These are phyloP conservation scores for Archilochus colubris DNA, from an alignment of 2,113 vertebrate genomes.

Conservation along the genomic window DNA sequence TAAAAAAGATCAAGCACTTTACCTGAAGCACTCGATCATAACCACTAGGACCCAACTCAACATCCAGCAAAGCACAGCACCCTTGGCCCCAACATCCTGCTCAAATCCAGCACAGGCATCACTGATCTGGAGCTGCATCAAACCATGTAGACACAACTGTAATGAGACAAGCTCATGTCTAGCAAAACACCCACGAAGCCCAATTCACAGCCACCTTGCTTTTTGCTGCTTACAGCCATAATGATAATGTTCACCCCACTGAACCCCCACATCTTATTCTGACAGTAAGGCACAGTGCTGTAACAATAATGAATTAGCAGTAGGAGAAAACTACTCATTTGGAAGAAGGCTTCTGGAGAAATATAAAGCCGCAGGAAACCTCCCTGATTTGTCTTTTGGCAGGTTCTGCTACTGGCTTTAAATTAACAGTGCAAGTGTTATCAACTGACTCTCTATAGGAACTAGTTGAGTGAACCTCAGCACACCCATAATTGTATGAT, in stretches of 20 bases:
- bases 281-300: neutral
- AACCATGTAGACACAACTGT: neutral
- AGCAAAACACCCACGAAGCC: neutral
- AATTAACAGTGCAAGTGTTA: conserved; percentile 7
- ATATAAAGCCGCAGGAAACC: neutral
- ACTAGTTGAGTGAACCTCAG: neutral
- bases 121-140: fast-evolving
- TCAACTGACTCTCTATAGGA: neutral
- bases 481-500: neutral
- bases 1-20: neutral
- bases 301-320: conserved; percentile 13
- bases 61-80: neutral
- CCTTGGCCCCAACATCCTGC: neutral
- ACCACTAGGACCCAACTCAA: neutral
- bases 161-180: fast-evolving
- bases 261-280: neutral
- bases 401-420: neutral
- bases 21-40: neutral
- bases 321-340: neutral
- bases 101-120: neutral
- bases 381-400: neutral
- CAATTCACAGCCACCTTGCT: neutral
- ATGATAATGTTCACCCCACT: neutral
- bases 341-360: conserved; percentile 25
- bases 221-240: neutral